These are phyloP conservation scores for Schlechtendalia chinensis DNA, from an alignment of 1,140 invertebrate species.

Conservation along the genomic window DNA sequence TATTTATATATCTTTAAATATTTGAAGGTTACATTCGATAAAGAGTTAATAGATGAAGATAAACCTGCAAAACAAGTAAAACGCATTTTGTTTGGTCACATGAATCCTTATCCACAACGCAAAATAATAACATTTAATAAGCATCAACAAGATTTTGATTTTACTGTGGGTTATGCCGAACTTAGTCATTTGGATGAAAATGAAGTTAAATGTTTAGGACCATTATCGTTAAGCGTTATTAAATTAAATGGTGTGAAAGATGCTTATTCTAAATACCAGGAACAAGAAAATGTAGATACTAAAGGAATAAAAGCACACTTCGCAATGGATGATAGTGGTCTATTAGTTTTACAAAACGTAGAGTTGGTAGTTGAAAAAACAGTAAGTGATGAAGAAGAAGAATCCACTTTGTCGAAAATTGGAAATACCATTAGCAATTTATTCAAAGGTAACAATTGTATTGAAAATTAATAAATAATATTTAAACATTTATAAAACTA, in stretches of 20 bases:
- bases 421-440: slow-evolving; percentile 92
- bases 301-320: slow-evolving; percentile 98
- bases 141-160: slow-evolving; percentile 85
- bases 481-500: neutral
- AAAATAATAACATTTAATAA: slow-evolving; percentile 99
- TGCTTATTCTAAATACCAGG: slow-evolving; percentile 79
- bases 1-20: slow-evolving; percentile 15
- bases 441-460: slow-evolving; percentile 66
- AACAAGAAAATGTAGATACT: slow-evolving; percentile 73
- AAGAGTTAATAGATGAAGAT: slow-evolving; percentile 69
- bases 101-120: slow-evolving; percentile 95
- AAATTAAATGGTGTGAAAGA: slow-evolving; percentile 74
- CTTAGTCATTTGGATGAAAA: slow-evolving; percentile 71
- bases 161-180: slow-evolving; percentile 88
- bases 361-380: slow-evolving; percentile 92
- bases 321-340: slow-evolving; percentile 90
- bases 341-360: slow-evolving; percentile 78
- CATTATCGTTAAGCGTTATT: slow-evolving; percentile 73
- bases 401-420: slow-evolving; percentile 87
- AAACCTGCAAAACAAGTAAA: slow-evolving; percentile 67
- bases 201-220: slow-evolving; percentile 74
- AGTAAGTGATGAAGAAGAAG: slow-evolving; percentile 63
- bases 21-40: slow-evolving; percentile 75
- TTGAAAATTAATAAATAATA: neutral
- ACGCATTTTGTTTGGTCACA: slow-evolving; percentile 82